Evolutionary conservation across 2,113 vertebrate genomes (phyloP).

Genomic region (Lepus europaeus): DNA sequence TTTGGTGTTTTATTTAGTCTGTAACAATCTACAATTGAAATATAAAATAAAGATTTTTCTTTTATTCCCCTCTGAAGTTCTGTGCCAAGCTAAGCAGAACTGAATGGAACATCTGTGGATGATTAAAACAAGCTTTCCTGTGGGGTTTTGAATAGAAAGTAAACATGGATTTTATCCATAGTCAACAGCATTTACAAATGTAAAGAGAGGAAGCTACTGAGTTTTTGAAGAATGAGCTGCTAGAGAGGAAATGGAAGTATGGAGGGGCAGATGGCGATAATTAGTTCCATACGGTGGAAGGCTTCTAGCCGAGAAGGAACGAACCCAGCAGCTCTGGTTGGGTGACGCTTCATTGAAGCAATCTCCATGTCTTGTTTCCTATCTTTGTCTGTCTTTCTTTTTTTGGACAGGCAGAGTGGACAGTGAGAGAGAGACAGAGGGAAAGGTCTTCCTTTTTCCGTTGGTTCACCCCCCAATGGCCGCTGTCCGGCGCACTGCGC

Average conservation of each 20-base stretch:
- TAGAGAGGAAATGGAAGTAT: slow-evolving; percentile 93
- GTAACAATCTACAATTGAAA: slow-evolving; percentile 94
- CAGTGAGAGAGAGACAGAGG: no score
- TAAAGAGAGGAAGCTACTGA: slow-evolving; percentile 98
- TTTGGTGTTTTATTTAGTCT: slow-evolving; percentile 94
- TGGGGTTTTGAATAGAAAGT: slow-evolving; percentile 95
- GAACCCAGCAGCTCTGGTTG: slow-evolving; percentile 76
- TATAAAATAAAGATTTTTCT: slow-evolving; percentile 93
- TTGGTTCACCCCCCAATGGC: no score
- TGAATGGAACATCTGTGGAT: slow-evolving; percentile 94
- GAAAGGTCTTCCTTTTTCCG: no score
- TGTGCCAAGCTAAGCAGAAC: slow-evolving; percentile 93
- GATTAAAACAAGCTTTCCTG: slow-evolving; percentile 94
- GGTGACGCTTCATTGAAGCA: slow-evolving; percentile 82
- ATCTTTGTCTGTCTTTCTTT: background rate
- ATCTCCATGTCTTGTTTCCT: slow-evolving; percentile 70
- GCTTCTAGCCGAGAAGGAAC: slow-evolving; percentile 82
- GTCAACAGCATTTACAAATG: slow-evolving; percentile 99
- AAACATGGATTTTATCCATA: slow-evolving; percentile 99
- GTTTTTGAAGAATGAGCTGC: slow-evolving; percentile 97
- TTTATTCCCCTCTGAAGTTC: slow-evolving; percentile 92
- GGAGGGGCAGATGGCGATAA: slow-evolving; percentile 96
- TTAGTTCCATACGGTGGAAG: slow-evolving; percentile 91
- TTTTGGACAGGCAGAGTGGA: no score
- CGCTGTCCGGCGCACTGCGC: no score